Evolutionary conservation across 2,113 vertebrate species (phyloP), one percentile per base, ranked within the genome.

Genomic region (Sorex araneus): DNA sequence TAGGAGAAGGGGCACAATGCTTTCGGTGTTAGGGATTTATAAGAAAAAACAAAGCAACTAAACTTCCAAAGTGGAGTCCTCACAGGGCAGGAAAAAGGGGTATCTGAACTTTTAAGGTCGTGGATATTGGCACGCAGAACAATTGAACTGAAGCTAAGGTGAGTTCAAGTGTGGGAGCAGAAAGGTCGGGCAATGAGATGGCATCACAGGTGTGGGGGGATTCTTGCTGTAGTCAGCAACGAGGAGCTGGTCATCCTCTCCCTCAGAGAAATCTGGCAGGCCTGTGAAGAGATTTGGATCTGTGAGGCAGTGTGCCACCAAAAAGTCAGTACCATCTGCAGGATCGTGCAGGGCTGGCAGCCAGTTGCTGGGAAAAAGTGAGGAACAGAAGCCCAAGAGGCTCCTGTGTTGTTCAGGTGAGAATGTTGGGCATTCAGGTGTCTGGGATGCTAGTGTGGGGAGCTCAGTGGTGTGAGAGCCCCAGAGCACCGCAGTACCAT

Each of bases 151-250:
- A 70, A 21, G 43, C 23, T 32, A 8, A 32, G 0, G 8, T 43
- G 28, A 30, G 13, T 11, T 11, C 4, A 27, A 23, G 79, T 4
- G 5, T 13, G 50, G 0, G 4, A 47, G 3, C 12, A 19, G 40
- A 25, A 66, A 74, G 69, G 5, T 25, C 67, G 63, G 82, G 30
- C 1, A 0, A 3, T 10, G 3, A 50, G 73, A 34, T 16, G 25
- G 79, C 34, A 27, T 8, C 36, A 19, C 40, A 50, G 27, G 87
- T 4, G 21, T 57, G 54, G 73, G 50, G 50, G 34, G 73, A 4
- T 71, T 83, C 60, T 45, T 27, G 18, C 43, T 47, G 12, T 0
- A 3, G 30, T 40, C 40, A 43, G 60, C 60, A 23, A 40, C 40
- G 34, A 57, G 71, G 76, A 74, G 28, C 84, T 27, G 40, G 25